Percentiles rank a stretch among this genome's conserved stretches.
These are phyloP conservation scores for Erythrocercus mccallii DNA, from an alignment of 2,113 vertebrate species.

Conservation along the genomic window DNA sequence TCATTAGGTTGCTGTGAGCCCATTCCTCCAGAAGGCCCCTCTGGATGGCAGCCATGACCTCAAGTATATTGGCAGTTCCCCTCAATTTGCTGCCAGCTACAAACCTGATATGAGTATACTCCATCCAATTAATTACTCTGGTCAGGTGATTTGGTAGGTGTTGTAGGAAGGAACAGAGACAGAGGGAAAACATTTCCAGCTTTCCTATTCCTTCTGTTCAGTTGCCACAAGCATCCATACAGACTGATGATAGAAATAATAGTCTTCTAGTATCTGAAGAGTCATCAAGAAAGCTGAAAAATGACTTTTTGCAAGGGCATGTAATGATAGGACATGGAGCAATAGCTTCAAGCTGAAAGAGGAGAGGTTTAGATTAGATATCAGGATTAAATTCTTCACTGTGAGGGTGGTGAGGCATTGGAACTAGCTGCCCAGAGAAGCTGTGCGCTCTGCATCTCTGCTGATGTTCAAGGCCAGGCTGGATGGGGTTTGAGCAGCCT, in stretches of 20 bases:
- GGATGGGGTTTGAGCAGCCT: background rate
- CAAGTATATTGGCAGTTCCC: background rate
- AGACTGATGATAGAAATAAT: background rate
- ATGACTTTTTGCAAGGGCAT: background rate
- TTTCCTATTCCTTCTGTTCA: background rate
- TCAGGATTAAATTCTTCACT: background rate
- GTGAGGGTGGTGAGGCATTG: background rate
- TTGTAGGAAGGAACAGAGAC: background rate
- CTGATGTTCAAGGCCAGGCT: background rate
- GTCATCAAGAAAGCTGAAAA: background rate
- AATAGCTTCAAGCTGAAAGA: background rate
- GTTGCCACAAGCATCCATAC: background rate
- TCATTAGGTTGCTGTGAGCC: background rate
- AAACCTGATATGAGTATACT: background rate
- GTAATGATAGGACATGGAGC: background rate
- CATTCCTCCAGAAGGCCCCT: background rate
- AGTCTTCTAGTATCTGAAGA: background rate
- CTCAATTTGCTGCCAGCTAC: background rate
- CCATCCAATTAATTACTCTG: background rate
- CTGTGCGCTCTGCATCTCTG: rapidly evolving
- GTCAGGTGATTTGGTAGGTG: background rate
- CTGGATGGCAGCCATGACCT: background rate
- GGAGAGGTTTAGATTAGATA: background rate
- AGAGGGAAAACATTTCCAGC: background rate
- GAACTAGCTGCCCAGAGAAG: background rate